Evolutionary conservation across 2,888 invertebrate species (phyloP).

Genomic region (Leptopilina drosophilae): DNA sequence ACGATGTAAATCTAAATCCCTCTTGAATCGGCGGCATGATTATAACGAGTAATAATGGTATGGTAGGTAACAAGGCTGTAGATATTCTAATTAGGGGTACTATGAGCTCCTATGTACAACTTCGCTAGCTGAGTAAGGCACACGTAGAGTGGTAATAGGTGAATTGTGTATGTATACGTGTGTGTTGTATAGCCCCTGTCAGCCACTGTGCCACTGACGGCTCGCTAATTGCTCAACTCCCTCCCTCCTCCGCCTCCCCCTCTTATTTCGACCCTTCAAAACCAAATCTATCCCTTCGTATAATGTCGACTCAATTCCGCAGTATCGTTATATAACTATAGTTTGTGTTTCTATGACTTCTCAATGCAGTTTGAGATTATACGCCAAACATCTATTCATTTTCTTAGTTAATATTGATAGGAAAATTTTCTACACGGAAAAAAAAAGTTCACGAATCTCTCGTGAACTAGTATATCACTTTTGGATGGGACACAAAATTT

Average conservation of each 20-base stretch:
- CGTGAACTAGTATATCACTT: too few relatives aligned
- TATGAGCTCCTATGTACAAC: conserved; percentile 61
- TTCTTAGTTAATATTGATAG: too few relatives aligned
- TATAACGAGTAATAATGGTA: conserved; percentile 58
- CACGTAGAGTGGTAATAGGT: conserved; percentile 57
- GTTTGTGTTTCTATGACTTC: conserved; percentile 1
- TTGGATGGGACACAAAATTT: too few relatives aligned
- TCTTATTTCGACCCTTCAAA: conserved; percentile 57
- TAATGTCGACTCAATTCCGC: conserved; percentile 26
- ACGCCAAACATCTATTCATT: too few relatives aligned
- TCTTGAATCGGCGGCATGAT: conserved; percentile 52
- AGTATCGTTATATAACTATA: neutral
- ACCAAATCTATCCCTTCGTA: conserved; percentile 55
- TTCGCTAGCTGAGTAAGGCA: conserved; percentile 69
- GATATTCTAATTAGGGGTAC: conserved; percentile 72
- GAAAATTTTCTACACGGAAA: too few relatives aligned
- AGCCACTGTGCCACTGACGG: conserved; percentile 72
- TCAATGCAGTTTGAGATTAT: neutral
- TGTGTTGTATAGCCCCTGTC: conserved; percentile 56
- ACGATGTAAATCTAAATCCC: conserved; percentile 50
- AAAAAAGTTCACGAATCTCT: too few relatives aligned
- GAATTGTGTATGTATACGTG: conserved; percentile 37
- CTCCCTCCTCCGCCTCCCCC: conserved; percentile 13
- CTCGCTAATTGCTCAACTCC: conserved; percentile 76
- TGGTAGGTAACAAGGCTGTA: conserved; percentile 56